phyloP scores from a whole-genome alignment of 2,797 vertebrate species.

The Alexandromys oeconomus region DNA sequence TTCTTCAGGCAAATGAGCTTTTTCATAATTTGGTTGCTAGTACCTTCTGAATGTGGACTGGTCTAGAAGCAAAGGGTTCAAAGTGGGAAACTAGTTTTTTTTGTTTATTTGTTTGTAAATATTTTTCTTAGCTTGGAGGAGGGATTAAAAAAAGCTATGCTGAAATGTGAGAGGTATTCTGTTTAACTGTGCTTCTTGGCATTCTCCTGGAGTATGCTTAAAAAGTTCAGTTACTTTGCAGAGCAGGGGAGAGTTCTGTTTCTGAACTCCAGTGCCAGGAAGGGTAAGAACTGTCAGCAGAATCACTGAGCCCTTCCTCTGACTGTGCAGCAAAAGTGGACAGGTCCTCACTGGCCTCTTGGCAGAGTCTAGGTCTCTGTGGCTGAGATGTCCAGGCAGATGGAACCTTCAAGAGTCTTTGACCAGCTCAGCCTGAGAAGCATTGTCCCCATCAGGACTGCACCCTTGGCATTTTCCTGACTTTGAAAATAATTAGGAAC shows the following conservation, averaged over 20 bases:
- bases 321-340: no score
- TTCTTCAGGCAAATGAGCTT: neutral
- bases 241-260: neutral
- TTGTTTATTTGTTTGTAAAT: neutral
- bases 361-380: neutral
- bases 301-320: neutral
- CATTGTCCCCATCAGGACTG: neutral
- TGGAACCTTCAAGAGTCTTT: neutral
- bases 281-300: neutral
- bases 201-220: neutral
- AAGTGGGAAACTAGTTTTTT: neutral
- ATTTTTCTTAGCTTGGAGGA: neutral
- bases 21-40: neutral
- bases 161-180: neutral
- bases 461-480: neutral
- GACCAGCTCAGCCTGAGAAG: rapidly evolving
- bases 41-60: neutral
- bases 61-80: neutral
- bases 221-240: neutral
- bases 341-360: no score
- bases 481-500: no score
- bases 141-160: no score
- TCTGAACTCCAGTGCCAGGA: neutral
- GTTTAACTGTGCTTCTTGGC: neutral
- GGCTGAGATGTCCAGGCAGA: neutral